phyloP scores from a whole-genome alignment of 1,140 invertebrate species.

The Leptinotarsa texana region DNA sequence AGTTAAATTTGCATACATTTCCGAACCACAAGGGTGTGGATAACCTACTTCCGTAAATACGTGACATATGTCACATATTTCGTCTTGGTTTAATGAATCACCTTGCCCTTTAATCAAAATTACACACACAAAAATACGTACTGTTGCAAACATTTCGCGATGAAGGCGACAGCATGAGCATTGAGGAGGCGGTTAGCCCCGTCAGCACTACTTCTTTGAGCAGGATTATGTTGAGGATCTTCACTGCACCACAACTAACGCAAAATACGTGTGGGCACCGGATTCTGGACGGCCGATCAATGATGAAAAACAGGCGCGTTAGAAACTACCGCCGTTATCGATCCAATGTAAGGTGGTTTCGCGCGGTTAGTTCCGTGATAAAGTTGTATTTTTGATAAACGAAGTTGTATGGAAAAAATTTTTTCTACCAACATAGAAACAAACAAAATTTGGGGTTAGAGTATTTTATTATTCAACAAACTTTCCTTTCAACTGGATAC shows the following conservation, averaged over 20 bases:
- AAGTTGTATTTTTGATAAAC: no score
- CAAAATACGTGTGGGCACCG: constrained; percentile 31
- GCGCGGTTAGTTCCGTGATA: no score
- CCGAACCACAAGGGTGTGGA: no score
- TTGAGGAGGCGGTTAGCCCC: constrained; percentile 38
- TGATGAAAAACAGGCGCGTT: constrained; percentile 19
- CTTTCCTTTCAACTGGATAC: no score
- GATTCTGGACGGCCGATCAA: constrained; percentile 33
- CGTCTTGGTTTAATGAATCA: background rate
- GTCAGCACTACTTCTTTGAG: constrained; percentile 25
- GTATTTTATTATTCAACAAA: no score
- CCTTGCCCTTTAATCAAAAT: no score
- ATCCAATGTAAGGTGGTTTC: background rate
- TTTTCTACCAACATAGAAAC: no score
- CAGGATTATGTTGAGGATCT: constrained; percentile 33
- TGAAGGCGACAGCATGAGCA: constrained; percentile 41
- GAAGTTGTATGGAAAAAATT: no score
- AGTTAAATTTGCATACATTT: background rate
- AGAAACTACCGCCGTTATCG: constrained; percentile 24
- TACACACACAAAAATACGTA: constrained; percentile 27
- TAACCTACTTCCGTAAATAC: background rate
- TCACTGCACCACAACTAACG: constrained; percentile 23
- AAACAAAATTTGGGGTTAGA: no score
- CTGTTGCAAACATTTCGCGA: constrained; percentile 34
- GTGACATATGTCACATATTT: background rate